These are phyloP conservation scores for Octodon degus DNA, from an alignment of 2,113 vertebrate species.

Conservation along the genomic window DNA sequence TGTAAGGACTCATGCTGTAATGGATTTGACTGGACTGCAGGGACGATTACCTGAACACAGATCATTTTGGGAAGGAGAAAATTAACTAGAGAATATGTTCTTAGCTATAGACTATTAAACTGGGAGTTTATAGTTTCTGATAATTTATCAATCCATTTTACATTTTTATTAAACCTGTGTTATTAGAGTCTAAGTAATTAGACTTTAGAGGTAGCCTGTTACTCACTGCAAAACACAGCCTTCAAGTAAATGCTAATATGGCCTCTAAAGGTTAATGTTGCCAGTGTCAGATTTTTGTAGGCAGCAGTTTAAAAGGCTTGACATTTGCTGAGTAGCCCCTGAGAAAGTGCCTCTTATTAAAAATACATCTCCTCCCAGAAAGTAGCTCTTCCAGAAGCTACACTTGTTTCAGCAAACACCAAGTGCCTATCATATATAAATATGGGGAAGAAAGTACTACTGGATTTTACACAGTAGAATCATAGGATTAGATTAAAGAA, in stretches of 20 bases:
- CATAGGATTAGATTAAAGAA: not conserved
- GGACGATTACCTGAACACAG: slow-evolving; percentile 32
- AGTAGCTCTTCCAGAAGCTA: not conserved
- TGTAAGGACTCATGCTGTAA: slow-evolving; percentile 22
- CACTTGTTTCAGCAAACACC: not conserved
- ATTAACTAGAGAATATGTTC: slow-evolving; percentile 58
- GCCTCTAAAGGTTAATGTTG: slow-evolving; percentile 77
- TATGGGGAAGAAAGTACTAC: not conserved
- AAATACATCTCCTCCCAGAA: slow-evolving; percentile 42
- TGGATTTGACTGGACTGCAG: slow-evolving; percentile 39
- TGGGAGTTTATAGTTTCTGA: slow-evolving; percentile 55
- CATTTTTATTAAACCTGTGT: slow-evolving; percentile 71
- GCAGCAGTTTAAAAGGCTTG: slow-evolving; percentile 71
- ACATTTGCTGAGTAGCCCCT: slow-evolving; percentile 74
- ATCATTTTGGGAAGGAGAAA: slow-evolving; percentile 31
- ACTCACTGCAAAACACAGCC: slow-evolving; percentile 56
- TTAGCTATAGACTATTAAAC: slow-evolving; percentile 52
- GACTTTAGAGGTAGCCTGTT: slow-evolving; percentile 60
- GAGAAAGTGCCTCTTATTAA: slow-evolving; percentile 70
- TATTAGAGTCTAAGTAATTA: slow-evolving; percentile 53
- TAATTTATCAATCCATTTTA: slow-evolving; percentile 69
- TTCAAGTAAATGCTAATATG: slow-evolving; percentile 75
- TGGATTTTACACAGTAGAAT: not conserved
- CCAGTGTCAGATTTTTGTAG: slow-evolving; percentile 70
- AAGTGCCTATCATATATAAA: not conserved